A percentile compares a stretch with the other conserved stretches of the same genome.
These are phyloP conservation scores for Erythrolamprus reginae DNA, from an alignment of 2,113 vertebrate species.

Conservation along the genomic window DNA sequence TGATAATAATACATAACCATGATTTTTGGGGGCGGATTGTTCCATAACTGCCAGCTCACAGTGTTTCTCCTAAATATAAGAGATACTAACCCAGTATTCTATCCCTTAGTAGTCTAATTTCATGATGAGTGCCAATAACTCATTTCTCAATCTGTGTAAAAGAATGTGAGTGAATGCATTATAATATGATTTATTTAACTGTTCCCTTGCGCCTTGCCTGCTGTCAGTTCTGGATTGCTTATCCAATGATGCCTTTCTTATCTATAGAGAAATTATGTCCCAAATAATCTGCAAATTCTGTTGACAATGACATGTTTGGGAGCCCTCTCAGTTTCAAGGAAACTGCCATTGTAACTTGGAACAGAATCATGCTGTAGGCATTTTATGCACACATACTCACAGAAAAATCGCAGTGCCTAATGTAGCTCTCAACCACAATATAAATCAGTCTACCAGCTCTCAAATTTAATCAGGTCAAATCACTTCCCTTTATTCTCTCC, in stretches of 20 bases:
- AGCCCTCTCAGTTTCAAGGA: not conserved
- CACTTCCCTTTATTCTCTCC: not conserved
- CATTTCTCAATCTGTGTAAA: not conserved
- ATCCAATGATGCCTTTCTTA: slow-evolving; percentile 2
- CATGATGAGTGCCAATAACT: not conserved
- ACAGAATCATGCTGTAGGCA: slow-evolving; percentile 29
- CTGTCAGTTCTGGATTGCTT: not conserved
- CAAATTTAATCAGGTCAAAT: slow-evolving; percentile 54
- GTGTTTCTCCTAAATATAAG: not conserved
- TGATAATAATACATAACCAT: not conserved
- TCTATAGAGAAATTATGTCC: slow-evolving; percentile 5
- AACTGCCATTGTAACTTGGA: slow-evolving; percentile 34
- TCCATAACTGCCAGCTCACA: not conserved
- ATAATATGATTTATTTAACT: not conserved
- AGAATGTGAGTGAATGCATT: not conserved
- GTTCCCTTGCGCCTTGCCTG: not conserved
- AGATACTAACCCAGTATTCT: not conserved
- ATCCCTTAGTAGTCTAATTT: not conserved
- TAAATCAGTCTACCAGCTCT: slow-evolving; percentile 47
- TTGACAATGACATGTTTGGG: not conserved
- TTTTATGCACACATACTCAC: not conserved
- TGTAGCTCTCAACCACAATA: slow-evolving; percentile 16
- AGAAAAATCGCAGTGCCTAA: slow-evolving; percentile 30
- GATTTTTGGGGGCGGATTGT: no score
- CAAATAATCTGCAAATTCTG: not conserved